Evolutionary conservation across 2,888 invertebrate species (phyloP).

Genomic region (Ophion obscuratus): DNA sequence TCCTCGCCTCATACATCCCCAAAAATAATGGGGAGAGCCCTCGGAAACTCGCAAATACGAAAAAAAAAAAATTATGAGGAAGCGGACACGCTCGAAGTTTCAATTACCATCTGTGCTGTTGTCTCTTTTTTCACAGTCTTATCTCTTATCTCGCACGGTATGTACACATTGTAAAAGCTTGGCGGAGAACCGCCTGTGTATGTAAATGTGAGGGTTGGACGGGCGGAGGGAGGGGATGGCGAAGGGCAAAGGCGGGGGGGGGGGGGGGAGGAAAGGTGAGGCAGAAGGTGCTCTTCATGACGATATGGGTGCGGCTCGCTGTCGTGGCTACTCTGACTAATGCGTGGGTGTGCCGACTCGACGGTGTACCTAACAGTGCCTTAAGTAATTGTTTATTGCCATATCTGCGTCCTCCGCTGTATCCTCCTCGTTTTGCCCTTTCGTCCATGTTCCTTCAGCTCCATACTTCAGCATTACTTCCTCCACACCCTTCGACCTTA

Average conservation of each 20-base stretch:
- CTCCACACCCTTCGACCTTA: neutral
- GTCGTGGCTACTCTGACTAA: conserved; percentile 79
- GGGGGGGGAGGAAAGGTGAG: conserved; percentile 28
- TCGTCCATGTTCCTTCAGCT: conserved; percentile 51
- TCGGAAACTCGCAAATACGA: neutral
- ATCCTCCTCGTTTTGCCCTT: conserved; percentile 65
- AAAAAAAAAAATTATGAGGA: conserved; percentile 1
- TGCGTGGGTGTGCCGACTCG: conserved; percentile 81
- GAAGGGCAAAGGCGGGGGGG: conserved; percentile 46
- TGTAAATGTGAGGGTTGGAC: conserved; percentile 52
- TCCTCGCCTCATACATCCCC: neutral
- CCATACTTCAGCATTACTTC: conserved; percentile 30
- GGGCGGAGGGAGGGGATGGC: conserved; percentile 24
- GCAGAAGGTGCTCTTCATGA: conserved; percentile 66
- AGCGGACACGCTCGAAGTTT: conserved; percentile 17
- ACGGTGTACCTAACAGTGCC: conserved; percentile 79
- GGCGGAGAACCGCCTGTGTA: conserved; percentile 15
- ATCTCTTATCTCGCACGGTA: conserved; percentile 29
- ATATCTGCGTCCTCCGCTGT: conserved; percentile 73
- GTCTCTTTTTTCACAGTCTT: conserved; percentile 26
- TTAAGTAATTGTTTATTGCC: conserved; percentile 83
- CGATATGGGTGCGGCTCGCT: conserved; percentile 79
- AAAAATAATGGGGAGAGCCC: neutral
- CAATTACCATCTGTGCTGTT: conserved; percentile 17
- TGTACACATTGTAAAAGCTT: conserved; percentile 29